phyloP scores from a whole-genome alignment of 2,888 invertebrate species.

The Chrysolina haemoptera region DNA sequence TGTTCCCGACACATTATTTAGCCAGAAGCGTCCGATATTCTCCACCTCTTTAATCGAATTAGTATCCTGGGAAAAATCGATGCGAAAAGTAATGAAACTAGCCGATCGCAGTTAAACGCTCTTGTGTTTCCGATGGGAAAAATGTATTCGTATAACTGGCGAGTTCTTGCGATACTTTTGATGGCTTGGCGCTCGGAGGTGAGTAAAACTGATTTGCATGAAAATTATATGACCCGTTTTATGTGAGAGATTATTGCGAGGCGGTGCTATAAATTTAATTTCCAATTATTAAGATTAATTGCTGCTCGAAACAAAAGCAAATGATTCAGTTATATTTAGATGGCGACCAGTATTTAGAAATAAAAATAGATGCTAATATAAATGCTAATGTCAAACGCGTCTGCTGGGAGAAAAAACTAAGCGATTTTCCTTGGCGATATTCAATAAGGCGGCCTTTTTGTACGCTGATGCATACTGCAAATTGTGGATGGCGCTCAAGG shows the following conservation, averaged over 20 bases:
- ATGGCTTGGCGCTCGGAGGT: slow-evolving; percentile 40
- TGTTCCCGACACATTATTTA: not conserved
- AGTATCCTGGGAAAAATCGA: slow-evolving; percentile 31
- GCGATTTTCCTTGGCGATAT: slow-evolving; percentile 13
- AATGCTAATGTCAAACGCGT: slow-evolving; percentile 40
- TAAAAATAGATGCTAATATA: slow-evolving; percentile 45
- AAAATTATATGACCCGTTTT: slow-evolving; percentile 41
- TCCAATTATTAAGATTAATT: slow-evolving; percentile 50
- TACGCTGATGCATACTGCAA: not conserved
- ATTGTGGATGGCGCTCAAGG: not conserved
- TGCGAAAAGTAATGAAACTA: slow-evolving; percentile 1
- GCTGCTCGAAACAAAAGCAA: slow-evolving; percentile 43
- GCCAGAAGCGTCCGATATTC: not conserved
- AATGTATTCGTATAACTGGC: slow-evolving; percentile 42
- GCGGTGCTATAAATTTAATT: slow-evolving; percentile 44
- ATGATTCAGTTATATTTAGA: slow-evolving; percentile 36
- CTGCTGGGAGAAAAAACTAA: slow-evolving; percentile 16
- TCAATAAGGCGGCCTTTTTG: slow-evolving; percentile 19
- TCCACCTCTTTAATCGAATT: slow-evolving; percentile 14
- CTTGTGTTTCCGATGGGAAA: slow-evolving; percentile 22
- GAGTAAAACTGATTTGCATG: slow-evolving; percentile 47
- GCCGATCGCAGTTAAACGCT: slow-evolving; percentile 4
- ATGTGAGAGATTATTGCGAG: slow-evolving; percentile 37
- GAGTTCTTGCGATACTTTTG: slow-evolving; percentile 39
- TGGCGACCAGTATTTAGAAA: slow-evolving; percentile 37